Base-by-base conservation (phyloP, 2,888 invertebrate genomes). In the Orgyia antiqua region DNA sequence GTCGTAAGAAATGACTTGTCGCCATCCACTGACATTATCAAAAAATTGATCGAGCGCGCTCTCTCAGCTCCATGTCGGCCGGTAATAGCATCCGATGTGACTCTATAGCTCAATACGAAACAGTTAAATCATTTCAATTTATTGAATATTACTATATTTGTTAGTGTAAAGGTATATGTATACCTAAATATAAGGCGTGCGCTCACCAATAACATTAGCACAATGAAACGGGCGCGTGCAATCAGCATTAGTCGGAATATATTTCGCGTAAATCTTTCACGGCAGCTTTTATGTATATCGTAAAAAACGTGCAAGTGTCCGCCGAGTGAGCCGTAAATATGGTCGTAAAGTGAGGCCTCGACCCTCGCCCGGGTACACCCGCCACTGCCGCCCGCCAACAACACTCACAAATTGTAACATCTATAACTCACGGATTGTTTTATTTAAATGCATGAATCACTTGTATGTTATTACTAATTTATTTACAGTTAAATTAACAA, bases 281-380 rank as follows among this genome's bases (percentile, higher is more conserved):
- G 78, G 75, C 71, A 69, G 75, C 72, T 79, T 83, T 84, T 80
- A 84, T 82, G 84, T 80, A 68, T 83, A 80, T 82, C 83, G 79
- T 84, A 83, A 84, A 84, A 83, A 83, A 79, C 75, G 74, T 58
- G 52, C 68, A 65, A 73, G 79, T 76, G 82, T 77, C 78, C 77
- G 62, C 49, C 63, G 68, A 68, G 71, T 64, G 68, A 65, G 71
- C 72, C 63, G 71, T 83, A 82, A 83, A 83, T 80, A 78, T 68
- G 59, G 51, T 75, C 80, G 75, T 80, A 80, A 82, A 80, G 58
- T 29, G 42, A 30, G 36, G 38, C 10, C 20, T 13, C 19, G 19
- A 24, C 21, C 30, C 24, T 8, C 20, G 37, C 20, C 6, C 11
- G 15, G 21, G 3, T 10, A 13, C 29, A 12, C 18, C 12, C 29